Base-by-base conservation (phyloP, 2,113 vertebrate species). In the Nesoenas mayeri region DNA sequence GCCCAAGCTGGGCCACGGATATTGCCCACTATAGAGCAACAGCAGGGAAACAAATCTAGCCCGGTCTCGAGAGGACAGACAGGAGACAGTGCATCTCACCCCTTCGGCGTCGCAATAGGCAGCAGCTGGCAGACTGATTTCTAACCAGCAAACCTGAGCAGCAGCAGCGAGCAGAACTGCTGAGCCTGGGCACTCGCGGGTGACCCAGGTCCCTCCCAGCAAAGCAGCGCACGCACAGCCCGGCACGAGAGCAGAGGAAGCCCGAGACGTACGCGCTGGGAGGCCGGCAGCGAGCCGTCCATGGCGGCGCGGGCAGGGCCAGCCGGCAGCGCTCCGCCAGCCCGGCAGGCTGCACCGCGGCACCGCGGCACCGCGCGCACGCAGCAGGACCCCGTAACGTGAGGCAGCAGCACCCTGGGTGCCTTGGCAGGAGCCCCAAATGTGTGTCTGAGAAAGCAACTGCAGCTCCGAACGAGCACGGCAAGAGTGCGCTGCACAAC, bases 341-440 rank as follows among this genome's bases (percentile, higher is more conserved):
- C 94, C 81, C 91, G 95, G 96, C 97, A 95, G 78, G 67, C 96
- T 83, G 94, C 73, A 66, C 91, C 71, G 65, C 69, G 60, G 18
- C 51, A 40, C 5, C 79, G 31, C 88, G 85, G 91, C 91, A 81
- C 80, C 75, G 79, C 82, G 94, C 93, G 69, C 92, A 97, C 97
- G 96, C 97, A 95, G 96, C 96, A 97, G 93, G 95, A 96, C 96
- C 96, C 96, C 96, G 97, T 97, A 96, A 97, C 79, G 95, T 20
- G 88, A 96, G 40, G 89, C 97, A 95, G 89, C n/a, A 94, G 96
- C 56, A 95, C 65, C 83, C 95, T 60, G 96, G 89, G 91, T 93
- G 95, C 74, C 89, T 92, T 98, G 98, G 98, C 98, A 96, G 95
- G 51, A 92, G 77, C 88, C 94, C 94, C 57, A 61, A 93, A 60